Percentiles rank a stretch among this genome's conserved stretches.
Conservation (phyloP, 2,113 vertebrate species). For the Agapornis roseicollis region DNA sequence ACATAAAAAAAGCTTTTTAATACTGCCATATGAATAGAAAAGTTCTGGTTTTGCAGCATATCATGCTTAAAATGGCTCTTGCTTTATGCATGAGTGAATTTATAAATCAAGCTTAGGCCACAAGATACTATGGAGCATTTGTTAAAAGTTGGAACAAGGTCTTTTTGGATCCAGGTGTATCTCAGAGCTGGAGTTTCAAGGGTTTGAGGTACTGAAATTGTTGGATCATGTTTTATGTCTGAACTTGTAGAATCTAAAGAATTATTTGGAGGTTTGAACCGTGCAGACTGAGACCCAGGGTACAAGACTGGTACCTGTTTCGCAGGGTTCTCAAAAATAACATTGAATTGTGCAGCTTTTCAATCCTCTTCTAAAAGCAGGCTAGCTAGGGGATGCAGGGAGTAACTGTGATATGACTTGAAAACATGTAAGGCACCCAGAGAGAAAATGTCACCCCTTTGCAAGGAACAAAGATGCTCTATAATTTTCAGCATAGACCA, state of each 20-base stretch:
- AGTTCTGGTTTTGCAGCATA: background rate
- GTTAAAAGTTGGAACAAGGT: background rate
- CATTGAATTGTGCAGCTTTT: background rate
- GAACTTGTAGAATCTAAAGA: background rate
- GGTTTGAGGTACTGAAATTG: background rate
- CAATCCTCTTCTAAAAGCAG: background rate
- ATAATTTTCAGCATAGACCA: background rate
- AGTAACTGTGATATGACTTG: background rate
- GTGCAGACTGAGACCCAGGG: background rate
- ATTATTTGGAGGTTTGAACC: background rate
- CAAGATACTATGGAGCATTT: background rate
- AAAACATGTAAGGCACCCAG: background rate
- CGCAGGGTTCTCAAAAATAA: background rate
- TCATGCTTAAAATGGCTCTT: background rate
- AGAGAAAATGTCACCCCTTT: background rate
- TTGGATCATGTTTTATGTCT: background rate
- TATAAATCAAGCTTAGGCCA: background rate
- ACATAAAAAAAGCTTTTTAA: background rate
- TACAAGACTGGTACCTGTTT: background rate
- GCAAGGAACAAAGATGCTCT: background rate
- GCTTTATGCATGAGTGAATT: background rate
- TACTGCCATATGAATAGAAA: background rate
- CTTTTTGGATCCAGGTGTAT: background rate
- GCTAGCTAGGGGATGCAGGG: background rate
- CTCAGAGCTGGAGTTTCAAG: background rate